These are phyloP conservation scores for Pherbina coryleti DNA, from an alignment of 2,888 invertebrate genomes.

Conservation along the genomic window DNA sequence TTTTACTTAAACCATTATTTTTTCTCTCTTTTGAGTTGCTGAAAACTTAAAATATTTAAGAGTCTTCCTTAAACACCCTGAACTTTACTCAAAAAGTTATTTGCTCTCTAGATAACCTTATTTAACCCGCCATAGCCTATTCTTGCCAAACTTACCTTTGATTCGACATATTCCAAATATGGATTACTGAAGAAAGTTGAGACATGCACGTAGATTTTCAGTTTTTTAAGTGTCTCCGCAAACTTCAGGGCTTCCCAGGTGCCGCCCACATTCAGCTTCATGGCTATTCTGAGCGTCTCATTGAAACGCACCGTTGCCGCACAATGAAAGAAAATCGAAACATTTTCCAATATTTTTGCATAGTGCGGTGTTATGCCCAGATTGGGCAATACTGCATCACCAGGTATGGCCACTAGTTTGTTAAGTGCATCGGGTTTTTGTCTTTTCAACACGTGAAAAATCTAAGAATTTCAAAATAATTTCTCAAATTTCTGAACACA, in stretches of 20 bases:
- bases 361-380: constrained; percentile 56
- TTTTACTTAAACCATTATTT: too few species aligned
- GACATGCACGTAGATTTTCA: constrained; percentile 80
- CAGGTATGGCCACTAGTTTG: constrained; percentile 59
- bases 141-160: constrained; percentile 69
- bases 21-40: too few species aligned
- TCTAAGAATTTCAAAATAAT: constrained; percentile 35
- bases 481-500: not conserved
- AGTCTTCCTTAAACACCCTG: too few species aligned
- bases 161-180: constrained; percentile 79
- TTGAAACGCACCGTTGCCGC: constrained; percentile 88
- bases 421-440: constrained; percentile 56
- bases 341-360: constrained; percentile 67
- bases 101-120: too few species aligned
- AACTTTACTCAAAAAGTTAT: too few species aligned
- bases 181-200: constrained; percentile 91
- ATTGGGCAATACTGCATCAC: constrained; percentile 54
- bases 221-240: constrained; percentile 71
- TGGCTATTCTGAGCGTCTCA: constrained; percentile 77
- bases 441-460: constrained; percentile 56
- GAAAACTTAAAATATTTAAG: too few species aligned
- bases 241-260: constrained; percentile 75
- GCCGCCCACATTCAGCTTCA: constrained; percentile 75
- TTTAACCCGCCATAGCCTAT: too few species aligned
- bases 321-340: constrained; percentile 80